Conservation (phyloP, 2,113 vertebrate species). For the Stigmatopora nigra region DNA sequence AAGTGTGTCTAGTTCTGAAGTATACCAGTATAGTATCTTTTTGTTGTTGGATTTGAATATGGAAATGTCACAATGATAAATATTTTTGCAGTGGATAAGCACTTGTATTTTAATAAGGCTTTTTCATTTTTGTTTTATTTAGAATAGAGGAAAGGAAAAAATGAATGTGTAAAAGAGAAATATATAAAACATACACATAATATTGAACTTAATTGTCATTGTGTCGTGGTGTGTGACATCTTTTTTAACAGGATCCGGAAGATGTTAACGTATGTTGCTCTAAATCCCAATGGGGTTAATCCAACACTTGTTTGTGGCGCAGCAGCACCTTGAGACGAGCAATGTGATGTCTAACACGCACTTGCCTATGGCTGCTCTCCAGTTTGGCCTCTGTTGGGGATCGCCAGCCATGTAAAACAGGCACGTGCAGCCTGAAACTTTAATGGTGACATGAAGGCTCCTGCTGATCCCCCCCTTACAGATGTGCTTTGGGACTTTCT, state of each 20-base stretch:
- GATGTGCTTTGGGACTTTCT: slow-evolving; percentile 45
- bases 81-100: too few relatives aligned
- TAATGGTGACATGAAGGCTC: slow-evolving; percentile 65
- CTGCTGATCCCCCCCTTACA: slow-evolving; percentile 28
- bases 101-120: too few relatives aligned
- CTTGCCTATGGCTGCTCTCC: slow-evolving; percentile 72
- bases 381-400: slow-evolving; percentile 55
- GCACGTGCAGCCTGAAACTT: slow-evolving; percentile 67
- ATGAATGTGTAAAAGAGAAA: background rate
- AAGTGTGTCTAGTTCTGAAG: too few relatives aligned
- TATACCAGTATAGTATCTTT: too few relatives aligned
- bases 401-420: slow-evolving; percentile 53
- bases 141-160: background rate
- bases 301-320: slow-evolving; percentile 60
- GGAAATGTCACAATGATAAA: too few relatives aligned
- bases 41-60: too few relatives aligned
- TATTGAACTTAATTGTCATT: background rate
- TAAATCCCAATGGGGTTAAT: slow-evolving; percentile 56
- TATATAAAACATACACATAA: background rate
- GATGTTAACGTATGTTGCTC: slow-evolving; percentile 50
- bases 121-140: too few relatives aligned
- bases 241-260: slow-evolving; percentile 32
- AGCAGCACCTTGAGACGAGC: slow-evolving; percentile 57
- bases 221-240: slow-evolving; percentile 33
- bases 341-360: slow-evolving; percentile 65